Evolutionary conservation across 1,140 invertebrate genomes (phyloP).

Genomic region (Neuroterus valhalla): DNA sequence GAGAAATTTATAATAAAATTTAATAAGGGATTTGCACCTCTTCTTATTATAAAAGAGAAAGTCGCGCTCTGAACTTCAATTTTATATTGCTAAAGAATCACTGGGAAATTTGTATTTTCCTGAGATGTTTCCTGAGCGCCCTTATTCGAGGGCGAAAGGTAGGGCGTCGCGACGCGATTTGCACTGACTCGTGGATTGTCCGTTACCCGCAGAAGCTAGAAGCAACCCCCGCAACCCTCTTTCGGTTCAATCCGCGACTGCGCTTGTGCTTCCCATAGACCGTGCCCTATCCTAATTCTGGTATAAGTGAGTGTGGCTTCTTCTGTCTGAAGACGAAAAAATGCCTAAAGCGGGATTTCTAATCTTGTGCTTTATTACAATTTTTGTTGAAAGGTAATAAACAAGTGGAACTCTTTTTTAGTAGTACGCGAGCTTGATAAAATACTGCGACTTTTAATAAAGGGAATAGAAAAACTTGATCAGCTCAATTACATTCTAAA

Average conservation of each 20-base stretch:
- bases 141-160: conserved; percentile 43
- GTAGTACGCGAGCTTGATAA: background rate
- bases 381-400: conserved; percentile 25
- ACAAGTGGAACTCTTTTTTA: conserved; percentile 3
- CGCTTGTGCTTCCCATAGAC: conserved; percentile 54
- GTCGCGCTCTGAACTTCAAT: no score
- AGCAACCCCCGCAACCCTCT: conserved; percentile 53
- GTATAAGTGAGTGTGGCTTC: conserved; percentile 53
- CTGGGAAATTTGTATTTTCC: background rate
- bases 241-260: conserved; percentile 52
- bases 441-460: background rate
- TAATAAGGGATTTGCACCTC: no score
- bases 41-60: no score
- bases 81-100: no score
- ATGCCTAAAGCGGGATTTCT: conserved; percentile 43
- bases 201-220: conserved; percentile 63
- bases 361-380: conserved; percentile 17
- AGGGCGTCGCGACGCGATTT: conserved; percentile 65
- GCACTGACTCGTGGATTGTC: conserved; percentile 66
- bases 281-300: conserved; percentile 64
- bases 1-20: no score
- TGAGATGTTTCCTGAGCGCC: conserved; percentile 18
- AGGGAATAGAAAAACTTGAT: background rate
- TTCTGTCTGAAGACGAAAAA: conserved; percentile 42
- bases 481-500: conserved; percentile 26